Conservation (phyloP, 2,113 vertebrate species). For the Piaya cayana region DNA sequence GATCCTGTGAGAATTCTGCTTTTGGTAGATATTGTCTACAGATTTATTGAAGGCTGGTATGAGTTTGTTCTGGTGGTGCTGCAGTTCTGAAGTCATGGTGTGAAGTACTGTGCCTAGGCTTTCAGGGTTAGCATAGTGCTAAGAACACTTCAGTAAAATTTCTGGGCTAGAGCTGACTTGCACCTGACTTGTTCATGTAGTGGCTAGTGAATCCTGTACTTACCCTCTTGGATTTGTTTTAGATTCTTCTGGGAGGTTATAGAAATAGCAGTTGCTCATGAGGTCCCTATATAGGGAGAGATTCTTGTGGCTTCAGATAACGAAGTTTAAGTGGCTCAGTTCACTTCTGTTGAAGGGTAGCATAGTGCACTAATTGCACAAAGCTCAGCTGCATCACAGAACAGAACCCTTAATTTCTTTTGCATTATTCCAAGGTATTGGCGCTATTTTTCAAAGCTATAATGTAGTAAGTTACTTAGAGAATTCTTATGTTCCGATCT, state of each 20-base stretch:
- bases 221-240: background rate
- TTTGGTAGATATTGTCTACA: background rate
- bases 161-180: background rate
- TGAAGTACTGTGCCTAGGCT: background rate
- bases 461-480: background rate
- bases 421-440: background rate
- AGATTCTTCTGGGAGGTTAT: background rate
- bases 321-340: background rate
- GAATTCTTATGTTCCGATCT: background rate
- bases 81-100: background rate
- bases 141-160: background rate
- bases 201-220: background rate
- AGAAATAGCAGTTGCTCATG: background rate
- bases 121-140: background rate
- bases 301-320: background rate
- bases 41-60: background rate
- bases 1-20: background rate
- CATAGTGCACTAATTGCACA: background rate
- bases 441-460: background rate
- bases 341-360: background rate
- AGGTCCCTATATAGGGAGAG: background rate
- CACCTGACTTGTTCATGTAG: background rate
- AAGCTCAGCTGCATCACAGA: background rate
- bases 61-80: background rate
- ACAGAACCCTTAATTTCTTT: background rate